Percentiles rank a stretch among this genome's conserved stretches.
phyloP scores from a whole-genome alignment of 2,888 invertebrate genomes.

The Drosophila demipolita region DNA sequence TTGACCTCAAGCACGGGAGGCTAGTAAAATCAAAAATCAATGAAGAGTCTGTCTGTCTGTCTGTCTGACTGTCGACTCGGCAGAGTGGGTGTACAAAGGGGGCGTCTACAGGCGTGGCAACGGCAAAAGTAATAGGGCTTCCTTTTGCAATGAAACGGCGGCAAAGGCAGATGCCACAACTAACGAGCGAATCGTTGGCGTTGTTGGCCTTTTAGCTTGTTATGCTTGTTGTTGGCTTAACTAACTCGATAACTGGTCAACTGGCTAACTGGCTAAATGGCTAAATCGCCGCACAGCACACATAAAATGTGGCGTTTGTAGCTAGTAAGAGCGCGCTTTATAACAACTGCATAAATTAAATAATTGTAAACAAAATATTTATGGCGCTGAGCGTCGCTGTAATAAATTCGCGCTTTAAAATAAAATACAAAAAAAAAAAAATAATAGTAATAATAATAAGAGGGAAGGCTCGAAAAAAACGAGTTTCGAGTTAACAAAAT shows the following conservation, averaged over 20 bases:
- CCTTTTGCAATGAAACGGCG: constrained; percentile 23
- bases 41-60: constrained; percentile 38
- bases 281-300: constrained; percentile 57
- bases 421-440: constrained; percentile 34
- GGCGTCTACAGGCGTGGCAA: constrained; percentile 24
- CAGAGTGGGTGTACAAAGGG: constrained; percentile 14
- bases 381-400: constrained; percentile 70
- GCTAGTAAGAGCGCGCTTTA: constrained; percentile 55
- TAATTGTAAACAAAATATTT: constrained; percentile 82
- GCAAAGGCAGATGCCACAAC: constrained; percentile 40
- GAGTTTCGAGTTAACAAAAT: constrained; percentile 65
- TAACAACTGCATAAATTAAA: constrained; percentile 80
- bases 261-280: constrained; percentile 38
- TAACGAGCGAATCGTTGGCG: constrained; percentile 43
- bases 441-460: constrained; percentile 2
- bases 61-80: not conserved
- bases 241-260: constrained; percentile 40
- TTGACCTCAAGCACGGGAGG: constrained; percentile 62
- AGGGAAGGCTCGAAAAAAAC: constrained; percentile 50
- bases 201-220: constrained; percentile 37
- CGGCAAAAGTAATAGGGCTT: constrained; percentile 76
- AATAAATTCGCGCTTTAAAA: constrained; percentile 81
- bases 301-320: constrained; percentile 65
- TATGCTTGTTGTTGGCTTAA: constrained; percentile 38
- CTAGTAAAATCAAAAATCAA: constrained; percentile 69